Evolutionary conservation across 2,113 vertebrate species (phyloP), one percentile per base, ranked within the genome.

Genomic region (Burhinus oedicnemus): DNA sequence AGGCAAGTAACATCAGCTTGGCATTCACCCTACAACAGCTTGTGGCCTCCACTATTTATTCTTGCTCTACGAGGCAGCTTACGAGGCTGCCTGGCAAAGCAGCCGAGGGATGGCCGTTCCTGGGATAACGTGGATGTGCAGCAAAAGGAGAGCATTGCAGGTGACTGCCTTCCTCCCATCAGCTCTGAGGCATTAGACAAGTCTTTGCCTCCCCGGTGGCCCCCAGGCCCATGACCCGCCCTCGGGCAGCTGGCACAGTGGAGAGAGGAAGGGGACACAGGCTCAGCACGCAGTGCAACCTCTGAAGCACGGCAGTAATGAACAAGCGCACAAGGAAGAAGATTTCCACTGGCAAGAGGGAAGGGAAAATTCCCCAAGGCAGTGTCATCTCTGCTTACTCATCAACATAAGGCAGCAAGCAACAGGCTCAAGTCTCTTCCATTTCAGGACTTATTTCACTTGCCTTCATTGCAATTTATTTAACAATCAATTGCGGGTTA

Each of bases 241-340:
- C 8, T 11, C 0, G 1, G 3, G 42, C 32, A 77, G 55, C 32
- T 5, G 2, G 17, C 0, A 0, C 6, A 42, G 15, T 6, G 19
- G 4, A 25, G 25, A 45, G 12, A 77, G 36, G 21, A 86, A 62
- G 8, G 10, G 15, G 15, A 62, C 26, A 42, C 23, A 60, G 8
- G 23, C 6, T 30, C 54, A 45, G 7, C 16, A 30, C 8, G 3
- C 21, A 44, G 36, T 61, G 27, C 15, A 74, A 19, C 20, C 13
- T 87, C 61, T 44, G 47, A 68, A 84, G 22, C 18, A 15, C 1
- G 3, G 27, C 54, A 70, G 15, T 16, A 80, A 25, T 1, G 9
- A 25, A 64, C 0, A 1, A 44, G 18, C 3, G 1, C 3, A 1
- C 0, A 8, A 61, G 23, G 16, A 83, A 49, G 7, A 4, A 49